A percentile compares a stretch with the other conserved stretches of the same genome.
Evolutionary conservation across 2,797 vertebrate genomes (phyloP).

Genomic region (Phoeniculus purpureus): DNA sequence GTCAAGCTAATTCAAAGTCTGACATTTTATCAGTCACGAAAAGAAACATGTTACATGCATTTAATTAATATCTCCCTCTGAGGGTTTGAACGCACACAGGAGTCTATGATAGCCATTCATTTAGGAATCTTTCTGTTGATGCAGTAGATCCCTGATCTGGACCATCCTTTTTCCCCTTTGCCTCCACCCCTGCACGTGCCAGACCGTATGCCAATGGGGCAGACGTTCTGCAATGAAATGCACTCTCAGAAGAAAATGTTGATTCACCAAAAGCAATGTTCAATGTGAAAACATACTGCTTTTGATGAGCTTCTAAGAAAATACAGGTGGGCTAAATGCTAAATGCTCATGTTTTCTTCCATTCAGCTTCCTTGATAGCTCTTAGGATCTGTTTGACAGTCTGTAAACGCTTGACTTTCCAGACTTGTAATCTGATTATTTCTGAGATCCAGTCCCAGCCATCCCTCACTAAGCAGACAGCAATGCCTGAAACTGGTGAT

Average conservation of each 20-base stretch:
- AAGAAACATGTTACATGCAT: constrained; percentile 47
- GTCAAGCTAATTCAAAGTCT: constrained; percentile 43
- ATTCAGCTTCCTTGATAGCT: not conserved
- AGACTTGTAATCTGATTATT: not conserved
- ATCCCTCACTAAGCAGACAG: not conserved
- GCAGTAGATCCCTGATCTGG: constrained; percentile 5
- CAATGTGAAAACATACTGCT: not conserved
- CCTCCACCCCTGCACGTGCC: not conserved
- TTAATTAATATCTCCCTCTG: constrained; percentile 54
- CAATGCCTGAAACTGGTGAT: not conserved
- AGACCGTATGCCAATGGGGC: not conserved
- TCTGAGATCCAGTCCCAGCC: not conserved
- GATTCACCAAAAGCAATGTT: constrained; percentile 3
- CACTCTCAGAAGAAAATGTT: constrained; percentile 31
- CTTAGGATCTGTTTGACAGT: not conserved
- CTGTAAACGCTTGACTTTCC: not conserved
- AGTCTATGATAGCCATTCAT: not conserved
- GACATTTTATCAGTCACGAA: constrained; percentile 48
- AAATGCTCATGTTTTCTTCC: not conserved
- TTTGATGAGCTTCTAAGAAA: not conserved
- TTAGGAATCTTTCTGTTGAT: not conserved
- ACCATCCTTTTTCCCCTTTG: not conserved
- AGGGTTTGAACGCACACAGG: not conserved
- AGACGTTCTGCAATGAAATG: not conserved
- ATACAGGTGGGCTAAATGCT: not conserved